Conservation (phyloP, 2,797 vertebrate genomes). For the Cyclura pinguis region DNA sequence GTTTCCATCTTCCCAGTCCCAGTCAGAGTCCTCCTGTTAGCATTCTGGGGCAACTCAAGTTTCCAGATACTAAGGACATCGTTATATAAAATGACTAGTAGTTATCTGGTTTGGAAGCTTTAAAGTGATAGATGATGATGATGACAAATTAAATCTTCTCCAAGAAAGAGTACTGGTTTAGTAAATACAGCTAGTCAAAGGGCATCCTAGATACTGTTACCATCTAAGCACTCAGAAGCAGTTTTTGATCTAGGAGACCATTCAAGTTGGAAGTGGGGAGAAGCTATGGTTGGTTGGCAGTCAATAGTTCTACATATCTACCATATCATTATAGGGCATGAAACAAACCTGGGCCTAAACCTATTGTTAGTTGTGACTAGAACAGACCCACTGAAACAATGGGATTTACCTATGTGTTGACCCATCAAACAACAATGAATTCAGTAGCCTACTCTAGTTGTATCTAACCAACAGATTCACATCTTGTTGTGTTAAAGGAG, state of each 20-base stretch:
- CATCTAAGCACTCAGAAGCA: background rate
- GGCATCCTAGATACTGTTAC: background rate
- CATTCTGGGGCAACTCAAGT: background rate
- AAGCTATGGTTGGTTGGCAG: too few species aligned
- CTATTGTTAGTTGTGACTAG: too few species aligned
- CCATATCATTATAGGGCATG: background rate
- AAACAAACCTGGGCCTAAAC: background rate
- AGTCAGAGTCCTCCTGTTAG: too few species aligned
- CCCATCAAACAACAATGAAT: too few species aligned
- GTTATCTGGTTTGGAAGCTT: background rate
- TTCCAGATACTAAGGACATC: background rate
- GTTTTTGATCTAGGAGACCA: background rate
- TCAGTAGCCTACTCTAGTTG: too few species aligned
- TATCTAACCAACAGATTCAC: too few species aligned
- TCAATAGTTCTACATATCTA: background rate
- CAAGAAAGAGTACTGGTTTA: background rate
- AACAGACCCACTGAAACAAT: too few species aligned
- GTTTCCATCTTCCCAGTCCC: too few species aligned
- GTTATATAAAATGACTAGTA: background rate
- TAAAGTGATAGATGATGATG: background rate
- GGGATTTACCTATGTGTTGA: too few species aligned
- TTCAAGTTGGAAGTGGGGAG: too few species aligned
- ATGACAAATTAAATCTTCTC: background rate
- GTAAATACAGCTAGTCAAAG: background rate
- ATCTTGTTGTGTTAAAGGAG: background rate